Base-by-base conservation (phyloP, 2,888 invertebrate species). In the Fragum fragum region DNA sequence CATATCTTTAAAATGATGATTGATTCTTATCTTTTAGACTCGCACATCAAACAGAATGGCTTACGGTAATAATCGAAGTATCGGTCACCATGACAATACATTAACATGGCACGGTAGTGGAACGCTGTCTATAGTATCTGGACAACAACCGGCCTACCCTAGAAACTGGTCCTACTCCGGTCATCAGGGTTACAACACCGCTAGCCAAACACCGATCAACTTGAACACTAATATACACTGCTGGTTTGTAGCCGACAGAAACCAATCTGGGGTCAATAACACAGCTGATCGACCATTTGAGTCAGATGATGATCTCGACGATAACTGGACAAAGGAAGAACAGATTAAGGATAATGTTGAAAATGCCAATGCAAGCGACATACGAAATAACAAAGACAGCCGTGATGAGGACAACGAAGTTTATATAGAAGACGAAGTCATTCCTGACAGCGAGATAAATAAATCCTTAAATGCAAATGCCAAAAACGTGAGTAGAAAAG, bases 101-200 rank as follows among this genome's bases (percentile, higher is more conserved):
- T 23, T 39, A 29, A 29, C 18, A 1, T n/a, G 61, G 14, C 42
- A 42, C 23, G 23, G 36, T 21, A 18, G 1, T 9, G n/a, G 23
- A 14, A 21, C 66, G 1, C 5, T 66, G 66, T 66, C 66, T 1
- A 66, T 66, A 21, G 29, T 66, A 66, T 21, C 23, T 16, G 66
- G 66, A 66, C 66, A 66, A 42, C 39, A 66, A 23, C 66, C 66
- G 14, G 42, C 42, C 0, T 66, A 66, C 42, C 66, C 66, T n/a
- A 39, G 66, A 42, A 39, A 66, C 42, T 66, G 66, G 66, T 42
- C 66, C 18, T 39, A 42, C 14, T 36, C 16, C 5, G 42, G 26
- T 66, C 21, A 26, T 23, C 42, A 66, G 5, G 42, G 11, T 6
- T 66, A 66, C 23, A 66, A 39, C 66, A 39, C 32, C 6, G 26